Percentiles rank a stretch among this genome's conserved stretches.
Evolutionary conservation across 2,113 vertebrate genomes (phyloP).

Genomic region (Boulengeromyrus knoepffleri): DNA sequence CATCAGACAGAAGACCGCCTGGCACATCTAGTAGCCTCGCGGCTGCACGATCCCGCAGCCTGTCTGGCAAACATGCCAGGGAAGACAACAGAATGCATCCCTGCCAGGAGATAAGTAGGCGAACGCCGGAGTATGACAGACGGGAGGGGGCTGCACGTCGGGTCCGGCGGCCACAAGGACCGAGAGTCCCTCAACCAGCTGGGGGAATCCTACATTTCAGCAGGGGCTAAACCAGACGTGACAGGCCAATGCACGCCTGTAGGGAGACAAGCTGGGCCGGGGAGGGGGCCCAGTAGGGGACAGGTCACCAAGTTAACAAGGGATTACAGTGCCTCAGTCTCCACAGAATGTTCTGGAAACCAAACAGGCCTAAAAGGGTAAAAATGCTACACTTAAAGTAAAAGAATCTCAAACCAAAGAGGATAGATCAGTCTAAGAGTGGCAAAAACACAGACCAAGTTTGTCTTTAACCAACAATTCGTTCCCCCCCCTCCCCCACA

Average conservation of each 20-base stretch:
- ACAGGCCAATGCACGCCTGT: background rate
- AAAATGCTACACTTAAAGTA: background rate
- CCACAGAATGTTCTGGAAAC: background rate
- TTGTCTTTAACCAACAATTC: background rate
- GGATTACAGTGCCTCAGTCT: background rate
- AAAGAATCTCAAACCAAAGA: background rate
- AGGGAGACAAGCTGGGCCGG: background rate
- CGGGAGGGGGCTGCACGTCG: conserved; percentile 10
- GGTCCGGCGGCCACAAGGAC: background rate
- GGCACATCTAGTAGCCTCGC: background rate
- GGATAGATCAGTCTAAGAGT: background rate
- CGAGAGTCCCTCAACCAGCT: background rate
- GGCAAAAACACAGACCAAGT: background rate
- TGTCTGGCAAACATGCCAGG: background rate
- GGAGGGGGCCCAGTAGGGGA: background rate
- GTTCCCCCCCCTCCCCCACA: background rate
- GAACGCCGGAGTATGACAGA: background rate
- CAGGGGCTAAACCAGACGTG: background rate
- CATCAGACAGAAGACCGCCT: background rate
- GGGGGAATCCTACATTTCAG: background rate
- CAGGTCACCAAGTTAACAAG: background rate
- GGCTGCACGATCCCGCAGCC: background rate
- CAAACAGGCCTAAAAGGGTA: background rate
- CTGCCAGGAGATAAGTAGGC: background rate
- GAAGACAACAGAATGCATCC: background rate